Percentiles rank a stretch among this genome's conserved stretches.
Evolutionary conservation across 53 echinoderm and acorn worm genomes (phyloP).

Genomic region (Paracentrotus lividus): DNA sequence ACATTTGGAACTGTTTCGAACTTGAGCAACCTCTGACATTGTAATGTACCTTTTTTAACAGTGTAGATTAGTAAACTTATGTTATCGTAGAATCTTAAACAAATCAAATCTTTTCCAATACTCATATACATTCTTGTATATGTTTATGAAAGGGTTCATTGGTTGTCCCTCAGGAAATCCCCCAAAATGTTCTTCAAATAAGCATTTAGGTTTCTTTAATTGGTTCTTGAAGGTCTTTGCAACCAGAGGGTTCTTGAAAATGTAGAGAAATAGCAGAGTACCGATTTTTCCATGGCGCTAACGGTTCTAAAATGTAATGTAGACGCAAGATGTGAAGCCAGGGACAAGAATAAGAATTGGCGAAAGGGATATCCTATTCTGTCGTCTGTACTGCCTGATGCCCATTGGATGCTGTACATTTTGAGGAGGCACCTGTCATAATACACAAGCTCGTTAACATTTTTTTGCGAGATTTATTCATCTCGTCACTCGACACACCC

Average conservation of each 20-base stretch:
- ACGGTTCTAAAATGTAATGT: no score
- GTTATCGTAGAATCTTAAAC: no score
- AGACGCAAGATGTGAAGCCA: neutral
- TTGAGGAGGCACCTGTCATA: constrained; percentile 1
- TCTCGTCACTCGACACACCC: constrained; percentile 15
- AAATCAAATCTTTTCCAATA: no score
- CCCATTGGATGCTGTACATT: neutral
- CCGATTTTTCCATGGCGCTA: no score
- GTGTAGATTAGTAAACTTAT: no score
- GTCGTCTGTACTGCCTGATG: neutral
- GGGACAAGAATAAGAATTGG: neutral
- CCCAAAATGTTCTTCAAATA: no score
- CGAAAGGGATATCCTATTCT: neutral
- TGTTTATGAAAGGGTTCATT: no score
- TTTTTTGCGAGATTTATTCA: constrained; percentile 2
- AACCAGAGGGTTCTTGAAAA: neutral
- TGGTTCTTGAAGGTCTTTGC: no score
- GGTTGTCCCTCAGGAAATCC: no score
- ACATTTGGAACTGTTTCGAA: neutral
- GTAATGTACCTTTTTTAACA: no score
- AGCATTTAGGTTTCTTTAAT: no score
- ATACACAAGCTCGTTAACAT: neutral
- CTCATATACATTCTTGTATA: no score
- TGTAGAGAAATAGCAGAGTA: neutral
- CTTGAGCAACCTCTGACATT: neutral